phyloP scores from a whole-genome alignment of 2,113 vertebrate species.

The Micronycteris hirsuta region DNA sequence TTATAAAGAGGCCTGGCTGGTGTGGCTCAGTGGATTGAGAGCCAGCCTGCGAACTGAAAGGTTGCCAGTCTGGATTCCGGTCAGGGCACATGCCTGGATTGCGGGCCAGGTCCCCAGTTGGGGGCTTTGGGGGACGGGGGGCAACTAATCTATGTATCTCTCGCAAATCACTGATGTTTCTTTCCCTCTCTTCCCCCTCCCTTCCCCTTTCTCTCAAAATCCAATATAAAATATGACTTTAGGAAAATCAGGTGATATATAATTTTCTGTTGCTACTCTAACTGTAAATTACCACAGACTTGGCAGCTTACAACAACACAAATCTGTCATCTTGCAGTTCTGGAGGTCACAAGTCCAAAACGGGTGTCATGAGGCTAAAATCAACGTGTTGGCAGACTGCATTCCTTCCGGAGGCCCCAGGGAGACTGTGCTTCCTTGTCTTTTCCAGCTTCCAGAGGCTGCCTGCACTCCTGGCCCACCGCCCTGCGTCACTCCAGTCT shows the following conservation, averaged over 20 bases:
- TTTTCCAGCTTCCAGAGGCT: background rate
- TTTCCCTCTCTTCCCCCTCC: too few species aligned
- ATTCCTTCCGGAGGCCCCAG: background rate
- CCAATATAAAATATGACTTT: background rate
- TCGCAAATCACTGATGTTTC: too few species aligned
- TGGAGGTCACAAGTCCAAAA: background rate
- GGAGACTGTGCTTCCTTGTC: background rate
- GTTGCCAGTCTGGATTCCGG: too few species aligned
- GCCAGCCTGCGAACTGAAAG: too few species aligned
- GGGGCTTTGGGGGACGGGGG: too few species aligned
- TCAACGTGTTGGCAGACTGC: background rate
- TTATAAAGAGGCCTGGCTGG: background rate
- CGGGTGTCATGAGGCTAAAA: background rate
- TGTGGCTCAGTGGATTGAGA: too few species aligned
- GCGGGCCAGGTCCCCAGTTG: too few species aligned
- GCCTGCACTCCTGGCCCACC: background rate
- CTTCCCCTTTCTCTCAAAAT: background rate
- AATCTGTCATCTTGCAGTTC: background rate
- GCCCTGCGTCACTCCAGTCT: background rate
- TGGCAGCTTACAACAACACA: background rate
- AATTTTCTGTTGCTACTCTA: background rate
- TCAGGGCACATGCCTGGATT: too few species aligned
- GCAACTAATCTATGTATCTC: too few species aligned
- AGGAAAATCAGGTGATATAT: background rate
- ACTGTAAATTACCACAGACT: background rate